Evolutionary conservation across 2,113 vertebrate species (phyloP).

Genomic region (Microtus ochrogaster): DNA sequence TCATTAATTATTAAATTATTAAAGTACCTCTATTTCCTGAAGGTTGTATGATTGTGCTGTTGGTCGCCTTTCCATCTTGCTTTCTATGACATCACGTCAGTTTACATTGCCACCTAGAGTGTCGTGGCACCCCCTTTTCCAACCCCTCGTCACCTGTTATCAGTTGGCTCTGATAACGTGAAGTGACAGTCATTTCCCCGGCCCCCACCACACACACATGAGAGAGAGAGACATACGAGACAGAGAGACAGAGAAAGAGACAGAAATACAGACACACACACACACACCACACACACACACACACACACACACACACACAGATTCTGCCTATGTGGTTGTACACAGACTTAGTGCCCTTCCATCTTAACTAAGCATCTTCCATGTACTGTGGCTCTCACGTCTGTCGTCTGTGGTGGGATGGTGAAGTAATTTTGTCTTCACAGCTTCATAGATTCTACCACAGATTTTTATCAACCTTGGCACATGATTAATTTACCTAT

Average conservation of each 20-base stretch:
- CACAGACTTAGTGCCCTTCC: background rate
- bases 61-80: background rate
- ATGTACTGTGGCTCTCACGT: background rate
- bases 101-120: background rate
- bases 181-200: background rate
- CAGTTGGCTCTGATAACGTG: background rate
- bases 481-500: background rate
- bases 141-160: background rate
- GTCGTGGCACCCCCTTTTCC: background rate
- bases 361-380: background rate
- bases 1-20: background rate
- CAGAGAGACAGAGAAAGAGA: background rate
- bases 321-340: background rate
- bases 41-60: background rate
- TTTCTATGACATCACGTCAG: background rate
- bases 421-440: background rate
- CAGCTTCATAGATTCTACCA: background rate
- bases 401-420: background rate
- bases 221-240: background rate
- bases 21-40: background rate
- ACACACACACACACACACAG: too few species aligned
- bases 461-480: background rate
- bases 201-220: background rate
- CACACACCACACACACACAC: background rate
- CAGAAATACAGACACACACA: too few species aligned